Evolutionary conservation across 2,797 vertebrate species (phyloP).

Genomic region (Periophthalmus magnuspinnatus): DNA sequence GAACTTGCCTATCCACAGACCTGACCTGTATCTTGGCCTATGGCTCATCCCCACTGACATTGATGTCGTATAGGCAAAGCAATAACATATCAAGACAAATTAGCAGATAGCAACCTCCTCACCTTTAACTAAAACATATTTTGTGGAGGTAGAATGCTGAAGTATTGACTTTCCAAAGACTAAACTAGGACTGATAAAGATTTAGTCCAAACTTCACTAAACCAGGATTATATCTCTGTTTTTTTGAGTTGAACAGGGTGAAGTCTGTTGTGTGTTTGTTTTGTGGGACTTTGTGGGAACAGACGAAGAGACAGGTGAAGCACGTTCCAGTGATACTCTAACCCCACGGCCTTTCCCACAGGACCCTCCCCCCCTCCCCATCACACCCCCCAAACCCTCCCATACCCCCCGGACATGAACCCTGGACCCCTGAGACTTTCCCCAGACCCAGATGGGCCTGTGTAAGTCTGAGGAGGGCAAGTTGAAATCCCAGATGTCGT

Average conservation of each 20-base stretch:
- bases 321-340: conserved; percentile 3
- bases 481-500: neutral
- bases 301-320: conserved; percentile 6
- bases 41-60: no score
- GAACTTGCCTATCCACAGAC: no score
- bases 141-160: no score
- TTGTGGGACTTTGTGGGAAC: neutral
- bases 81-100: no score
- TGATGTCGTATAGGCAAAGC: no score
- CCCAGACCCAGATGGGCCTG: conserved; percentile 1
- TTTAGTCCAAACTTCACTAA: no score
- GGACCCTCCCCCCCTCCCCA: neutral
- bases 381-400: neutral
- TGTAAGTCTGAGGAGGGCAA: neutral
- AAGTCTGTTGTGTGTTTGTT: neutral
- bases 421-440: neutral
- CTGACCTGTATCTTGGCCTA: no score
- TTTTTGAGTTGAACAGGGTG: neutral
- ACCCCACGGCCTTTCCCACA: conserved; percentile 11
- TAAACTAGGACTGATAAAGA: no score
- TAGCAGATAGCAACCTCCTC: no score
- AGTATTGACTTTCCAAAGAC: no score
- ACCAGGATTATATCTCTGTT: no score
- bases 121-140: no score
- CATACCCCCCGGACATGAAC: conserved; percentile 2